These are phyloP conservation scores for Acanthurus leucopareius DNA, from an alignment of 2,797 vertebrate genomes.

Conservation along the genomic window DNA sequence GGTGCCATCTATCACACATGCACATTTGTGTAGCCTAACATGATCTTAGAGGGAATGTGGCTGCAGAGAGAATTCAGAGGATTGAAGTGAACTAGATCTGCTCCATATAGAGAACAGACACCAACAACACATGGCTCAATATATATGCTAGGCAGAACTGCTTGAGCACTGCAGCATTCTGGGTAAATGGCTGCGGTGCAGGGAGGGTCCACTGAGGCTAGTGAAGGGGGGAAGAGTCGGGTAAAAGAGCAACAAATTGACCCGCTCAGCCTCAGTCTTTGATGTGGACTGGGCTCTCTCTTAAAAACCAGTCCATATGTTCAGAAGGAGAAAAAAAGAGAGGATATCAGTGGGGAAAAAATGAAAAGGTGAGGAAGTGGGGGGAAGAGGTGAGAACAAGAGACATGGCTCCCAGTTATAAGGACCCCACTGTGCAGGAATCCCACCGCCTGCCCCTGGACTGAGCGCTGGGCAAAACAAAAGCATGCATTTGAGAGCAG, in stretches of 20 bases:
- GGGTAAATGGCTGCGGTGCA: constrained; percentile 68
- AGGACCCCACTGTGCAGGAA: constrained; percentile 83
- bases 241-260: constrained; percentile 83
- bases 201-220: constrained; percentile 67
- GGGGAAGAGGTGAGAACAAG: constrained; percentile 80
- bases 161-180: constrained; percentile 58
- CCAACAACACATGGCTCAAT: constrained; percentile 54
- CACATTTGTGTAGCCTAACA: constrained; percentile 62
- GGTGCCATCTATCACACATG: constrained; percentile 56
- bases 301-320: constrained; percentile 77
- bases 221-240: constrained; percentile 56
- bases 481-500: constrained; percentile 72
- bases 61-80: constrained; percentile 47
- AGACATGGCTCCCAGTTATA: constrained; percentile 81
- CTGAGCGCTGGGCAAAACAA: constrained; percentile 75
- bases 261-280: constrained; percentile 76
- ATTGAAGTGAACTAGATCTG: constrained; percentile 37
- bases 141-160: constrained; percentile 53
- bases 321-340: constrained; percentile 62
- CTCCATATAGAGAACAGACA: constrained; percentile 46
- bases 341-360: constrained; percentile 73
- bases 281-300: constrained; percentile 75
- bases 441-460: constrained; percentile 76
- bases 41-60: constrained; percentile 58
- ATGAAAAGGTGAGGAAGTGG: constrained; percentile 77